A percentile compares a stretch with the other conserved stretches of the same genome.
Evolutionary conservation across 2,797 vertebrate species (phyloP).

Genomic region (Megaceryle alcyon): DNA sequence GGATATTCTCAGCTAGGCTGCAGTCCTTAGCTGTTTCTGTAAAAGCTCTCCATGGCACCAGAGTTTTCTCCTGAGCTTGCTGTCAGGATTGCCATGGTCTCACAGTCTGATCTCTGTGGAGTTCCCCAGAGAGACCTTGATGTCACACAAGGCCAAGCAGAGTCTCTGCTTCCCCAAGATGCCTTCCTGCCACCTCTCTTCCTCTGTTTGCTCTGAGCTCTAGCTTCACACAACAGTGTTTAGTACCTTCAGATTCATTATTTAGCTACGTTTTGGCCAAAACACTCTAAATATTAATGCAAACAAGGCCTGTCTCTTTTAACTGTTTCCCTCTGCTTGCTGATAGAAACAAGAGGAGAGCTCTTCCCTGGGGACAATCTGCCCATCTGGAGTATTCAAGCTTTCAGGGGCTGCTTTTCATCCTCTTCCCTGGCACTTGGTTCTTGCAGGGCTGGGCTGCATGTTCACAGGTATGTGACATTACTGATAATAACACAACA

Average conservation of each 20-base stretch:
- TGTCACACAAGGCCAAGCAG: not conserved
- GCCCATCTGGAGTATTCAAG: slow-evolving; percentile 59
- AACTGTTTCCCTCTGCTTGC: slow-evolving; percentile 63
- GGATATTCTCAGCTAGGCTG: not conserved
- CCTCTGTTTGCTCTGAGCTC: slow-evolving; percentile 11
- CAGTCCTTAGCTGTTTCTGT: not conserved
- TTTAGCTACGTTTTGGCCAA: slow-evolving; percentile 57
- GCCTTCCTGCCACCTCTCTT: not conserved
- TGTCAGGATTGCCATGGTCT: not conserved
- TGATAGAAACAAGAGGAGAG: slow-evolving; percentile 64
- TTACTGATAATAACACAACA: not conserved
- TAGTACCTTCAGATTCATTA: slow-evolving; percentile 61
- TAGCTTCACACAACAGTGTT: slow-evolving; percentile 51
- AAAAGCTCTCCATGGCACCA: not conserved
- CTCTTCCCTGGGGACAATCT: slow-evolving; percentile 38
- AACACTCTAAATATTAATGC: slow-evolving; percentile 66
- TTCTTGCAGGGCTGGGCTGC: not conserved
- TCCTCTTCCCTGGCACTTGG: slow-evolving; percentile 13
- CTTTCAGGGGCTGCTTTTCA: slow-evolving; percentile 40
- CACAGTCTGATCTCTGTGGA: not conserved
- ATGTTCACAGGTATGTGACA: slow-evolving; percentile 32
- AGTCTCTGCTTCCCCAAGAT: not conserved
- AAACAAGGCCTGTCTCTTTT: slow-evolving; percentile 69
- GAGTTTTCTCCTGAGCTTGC: not conserved
- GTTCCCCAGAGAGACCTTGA: not conserved